phyloP scores from a whole-genome alignment of 2,113 vertebrate species.

The Rhinogobius similis region DNA sequence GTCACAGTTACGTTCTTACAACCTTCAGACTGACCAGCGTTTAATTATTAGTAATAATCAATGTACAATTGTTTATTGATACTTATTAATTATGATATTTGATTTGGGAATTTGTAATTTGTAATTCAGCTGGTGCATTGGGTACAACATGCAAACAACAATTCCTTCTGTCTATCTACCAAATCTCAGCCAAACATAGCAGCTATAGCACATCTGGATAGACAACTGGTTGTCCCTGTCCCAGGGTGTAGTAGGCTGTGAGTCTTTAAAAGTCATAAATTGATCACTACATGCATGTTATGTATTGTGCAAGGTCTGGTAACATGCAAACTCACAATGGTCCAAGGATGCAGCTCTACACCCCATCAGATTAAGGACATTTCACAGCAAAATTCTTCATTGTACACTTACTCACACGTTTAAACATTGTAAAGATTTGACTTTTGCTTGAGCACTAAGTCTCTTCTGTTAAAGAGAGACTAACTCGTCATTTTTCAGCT shows the following conservation, averaged over 20 bases:
- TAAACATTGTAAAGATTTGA: slow-evolving; percentile 7
- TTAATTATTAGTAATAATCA: no score
- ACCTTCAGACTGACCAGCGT: no score
- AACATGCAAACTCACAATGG: no score
- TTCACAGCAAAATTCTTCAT: neutral
- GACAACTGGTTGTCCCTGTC: neutral
- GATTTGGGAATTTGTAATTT: no score
- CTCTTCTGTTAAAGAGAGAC: slow-evolving; percentile 22
- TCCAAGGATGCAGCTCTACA: no score
- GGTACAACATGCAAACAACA: neutral
- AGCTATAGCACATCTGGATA: neutral
- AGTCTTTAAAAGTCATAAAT: neutral
- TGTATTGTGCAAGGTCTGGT: no score
- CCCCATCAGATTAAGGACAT: neutral
- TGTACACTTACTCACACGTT: no score
- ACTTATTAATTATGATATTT: no score
- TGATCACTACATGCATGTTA: no score
- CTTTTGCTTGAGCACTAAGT: slow-evolving; percentile 3
- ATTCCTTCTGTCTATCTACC: neutral
- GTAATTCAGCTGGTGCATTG: neutral
- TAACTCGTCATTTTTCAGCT: slow-evolving; percentile 51
- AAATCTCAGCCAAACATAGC: neutral
- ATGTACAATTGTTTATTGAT: no score
- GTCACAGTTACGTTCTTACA: no score
- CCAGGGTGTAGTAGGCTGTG: neutral